These are phyloP conservation scores for Ennomos quercinarius DNA, from an alignment of 2,888 invertebrate genomes.

Conservation along the genomic window DNA sequence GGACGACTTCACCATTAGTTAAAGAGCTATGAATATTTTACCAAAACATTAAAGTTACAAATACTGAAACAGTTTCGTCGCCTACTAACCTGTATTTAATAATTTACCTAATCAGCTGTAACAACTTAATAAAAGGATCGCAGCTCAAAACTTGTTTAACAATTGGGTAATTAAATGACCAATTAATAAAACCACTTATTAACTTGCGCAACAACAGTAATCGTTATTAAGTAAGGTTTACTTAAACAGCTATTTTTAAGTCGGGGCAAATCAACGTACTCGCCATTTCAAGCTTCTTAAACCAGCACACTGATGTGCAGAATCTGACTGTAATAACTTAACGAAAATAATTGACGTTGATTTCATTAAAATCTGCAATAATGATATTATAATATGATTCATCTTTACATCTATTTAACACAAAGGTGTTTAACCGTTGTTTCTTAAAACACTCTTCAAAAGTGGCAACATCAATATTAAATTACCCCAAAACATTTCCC, in stretches of 20 bases:
- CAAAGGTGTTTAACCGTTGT: neutral
- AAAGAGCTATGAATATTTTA: no score
- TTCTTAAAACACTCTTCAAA: constrained; percentile 20
- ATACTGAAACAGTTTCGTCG: neutral
- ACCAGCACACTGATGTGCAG: neutral
- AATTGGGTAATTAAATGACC: constrained; percentile 24
- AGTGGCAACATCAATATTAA: constrained; percentile 51
- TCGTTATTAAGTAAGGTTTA: constrained; percentile 30
- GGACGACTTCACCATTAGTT: no score
- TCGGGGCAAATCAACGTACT: constrained; percentile 27
- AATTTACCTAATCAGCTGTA: constrained; percentile 15
- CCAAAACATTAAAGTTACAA: no score
- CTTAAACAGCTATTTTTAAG: constrained; percentile 24
- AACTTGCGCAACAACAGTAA: constrained; percentile 30
- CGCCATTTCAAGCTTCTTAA: constrained; percentile 9
- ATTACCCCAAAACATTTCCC: constrained; percentile 58
- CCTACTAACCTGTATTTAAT: constrained; percentile 10
- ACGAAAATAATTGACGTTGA: no score
- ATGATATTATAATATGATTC: no score
- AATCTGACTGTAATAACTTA: no score
- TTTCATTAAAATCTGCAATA: no score
- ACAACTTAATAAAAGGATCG: constrained; percentile 30
- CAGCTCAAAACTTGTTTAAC: constrained; percentile 20
- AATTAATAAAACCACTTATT: constrained; percentile 33
- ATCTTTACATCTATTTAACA: no score